phyloP scores from a whole-genome alignment of 2,113 vertebrate genomes.

The Heteronetta atricapilla region DNA sequence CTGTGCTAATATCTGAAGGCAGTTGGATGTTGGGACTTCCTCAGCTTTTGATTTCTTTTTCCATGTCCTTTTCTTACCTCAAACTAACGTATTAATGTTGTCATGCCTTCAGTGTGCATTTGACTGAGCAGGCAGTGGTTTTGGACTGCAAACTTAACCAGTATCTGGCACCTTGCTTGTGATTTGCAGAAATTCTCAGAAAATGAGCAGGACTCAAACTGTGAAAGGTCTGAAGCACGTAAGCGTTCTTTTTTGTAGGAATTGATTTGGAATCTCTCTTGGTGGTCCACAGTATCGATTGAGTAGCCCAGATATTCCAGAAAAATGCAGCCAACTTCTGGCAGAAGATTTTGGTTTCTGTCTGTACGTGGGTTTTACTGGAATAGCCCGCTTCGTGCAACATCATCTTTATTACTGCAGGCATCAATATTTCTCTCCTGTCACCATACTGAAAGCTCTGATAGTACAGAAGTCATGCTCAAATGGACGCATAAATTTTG shows the following conservation, averaged over 20 bases:
- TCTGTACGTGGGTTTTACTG: not conserved
- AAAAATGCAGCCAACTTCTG: not conserved
- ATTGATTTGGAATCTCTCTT: not conserved
- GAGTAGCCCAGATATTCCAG: not conserved
- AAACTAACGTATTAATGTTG: not conserved
- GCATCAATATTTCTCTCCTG: not conserved
- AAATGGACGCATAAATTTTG: not conserved
- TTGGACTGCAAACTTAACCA: not conserved
- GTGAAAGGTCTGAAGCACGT: not conserved
- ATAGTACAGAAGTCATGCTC: not conserved
- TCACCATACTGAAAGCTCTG: not conserved
- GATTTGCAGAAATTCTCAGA: not conserved
- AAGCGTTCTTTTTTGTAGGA: not conserved
- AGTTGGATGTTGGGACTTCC: not conserved
- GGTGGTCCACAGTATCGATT: not conserved
- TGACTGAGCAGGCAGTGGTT: not conserved
- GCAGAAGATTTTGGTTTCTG: not conserved
- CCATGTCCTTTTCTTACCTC: not conserved
- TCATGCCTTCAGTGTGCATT: rapidly evolving
- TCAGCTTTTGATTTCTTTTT: not conserved
- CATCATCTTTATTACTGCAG: not conserved
- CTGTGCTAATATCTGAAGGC: not conserved
- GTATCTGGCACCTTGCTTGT: not conserved
- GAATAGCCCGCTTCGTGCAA: not conserved
- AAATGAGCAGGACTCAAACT: not conserved